These are phyloP conservation scores for Psylliodes chrysocephalus DNA, from an alignment of 2,888 invertebrate species.

Conservation along the genomic window DNA sequence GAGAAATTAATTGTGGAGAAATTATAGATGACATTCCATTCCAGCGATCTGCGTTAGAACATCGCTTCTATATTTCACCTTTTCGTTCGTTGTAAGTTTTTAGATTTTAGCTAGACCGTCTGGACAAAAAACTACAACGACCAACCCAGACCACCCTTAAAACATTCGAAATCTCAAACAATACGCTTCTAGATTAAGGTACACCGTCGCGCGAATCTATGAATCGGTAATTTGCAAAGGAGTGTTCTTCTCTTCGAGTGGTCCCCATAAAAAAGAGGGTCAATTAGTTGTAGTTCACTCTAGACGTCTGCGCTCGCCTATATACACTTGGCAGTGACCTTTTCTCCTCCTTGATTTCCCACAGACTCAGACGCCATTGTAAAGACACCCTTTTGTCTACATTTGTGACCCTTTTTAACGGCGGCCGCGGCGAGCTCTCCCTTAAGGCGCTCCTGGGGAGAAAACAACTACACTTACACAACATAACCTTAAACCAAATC, in stretches of 20 bases:
- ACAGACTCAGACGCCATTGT: constrained; percentile 49
- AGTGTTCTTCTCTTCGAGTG: constrained; percentile 30
- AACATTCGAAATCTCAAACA: background rate
- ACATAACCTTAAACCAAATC: no score
- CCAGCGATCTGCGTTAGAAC: no score
- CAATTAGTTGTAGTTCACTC: constrained; percentile 47
- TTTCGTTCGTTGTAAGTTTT: no score
- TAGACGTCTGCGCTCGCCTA: constrained; percentile 41
- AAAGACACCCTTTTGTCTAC: constrained; percentile 41
- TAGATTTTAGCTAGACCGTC: no score
- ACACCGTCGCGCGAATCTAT: constrained; percentile 39
- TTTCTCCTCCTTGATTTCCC: constrained; percentile 52
- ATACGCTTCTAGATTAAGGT: background rate
- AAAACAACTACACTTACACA: background rate
- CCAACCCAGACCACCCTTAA: background rate
- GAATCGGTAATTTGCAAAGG: constrained; percentile 51
- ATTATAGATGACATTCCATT: no score
- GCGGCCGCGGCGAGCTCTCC: background rate
- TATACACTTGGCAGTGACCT: constrained; percentile 46
- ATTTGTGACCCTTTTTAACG: constrained; percentile 9
- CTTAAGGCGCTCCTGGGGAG: background rate
- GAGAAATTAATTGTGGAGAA: no score
- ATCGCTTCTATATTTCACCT: no score
- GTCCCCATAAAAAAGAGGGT: constrained; percentile 42
- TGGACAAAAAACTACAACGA: background rate